Evolutionary conservation across 2,113 vertebrate species (phyloP).

Genomic region (Choloepus hoffmanni): DNA sequence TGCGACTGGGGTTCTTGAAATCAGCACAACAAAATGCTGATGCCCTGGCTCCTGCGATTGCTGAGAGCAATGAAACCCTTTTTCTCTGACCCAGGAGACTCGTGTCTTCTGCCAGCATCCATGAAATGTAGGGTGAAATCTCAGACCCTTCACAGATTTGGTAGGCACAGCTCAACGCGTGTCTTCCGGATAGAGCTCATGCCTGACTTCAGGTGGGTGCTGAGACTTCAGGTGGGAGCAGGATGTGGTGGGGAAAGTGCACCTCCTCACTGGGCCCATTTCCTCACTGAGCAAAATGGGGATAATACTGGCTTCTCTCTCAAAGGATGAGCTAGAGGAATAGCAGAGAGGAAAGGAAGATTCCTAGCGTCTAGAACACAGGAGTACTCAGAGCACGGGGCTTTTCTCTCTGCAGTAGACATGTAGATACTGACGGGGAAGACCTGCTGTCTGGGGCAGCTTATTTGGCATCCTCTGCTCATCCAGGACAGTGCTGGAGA

Average conservation of each 20-base stretch:
- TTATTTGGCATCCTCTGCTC: background rate
- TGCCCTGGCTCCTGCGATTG: background rate
- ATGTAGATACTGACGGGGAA: rapidly evolving
- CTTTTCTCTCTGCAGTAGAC: too few relatives aligned
- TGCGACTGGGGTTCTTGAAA: background rate
- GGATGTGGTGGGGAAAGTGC: background rate
- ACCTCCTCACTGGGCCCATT: background rate
- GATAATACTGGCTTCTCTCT: background rate
- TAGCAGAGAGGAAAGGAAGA: too few relatives aligned
- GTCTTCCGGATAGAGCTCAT: background rate
- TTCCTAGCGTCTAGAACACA: rapidly evolving
- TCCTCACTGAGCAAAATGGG: background rate
- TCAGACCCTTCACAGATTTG: background rate
- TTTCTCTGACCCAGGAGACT: background rate
- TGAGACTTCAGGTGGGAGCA: rapidly evolving
- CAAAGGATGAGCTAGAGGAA: background rate
- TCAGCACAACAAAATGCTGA: background rate
- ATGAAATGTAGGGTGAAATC: background rate
- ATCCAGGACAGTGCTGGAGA: rapidly evolving
- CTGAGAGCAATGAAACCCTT: background rate
- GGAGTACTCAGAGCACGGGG: background rate
- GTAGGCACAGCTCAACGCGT: rapidly evolving
- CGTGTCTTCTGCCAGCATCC: background rate
- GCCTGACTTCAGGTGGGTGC: rapidly evolving
- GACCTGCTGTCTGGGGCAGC: background rate